Conservation (phyloP, 2,113 vertebrate genomes). For the Damaliscus lunatus region DNA sequence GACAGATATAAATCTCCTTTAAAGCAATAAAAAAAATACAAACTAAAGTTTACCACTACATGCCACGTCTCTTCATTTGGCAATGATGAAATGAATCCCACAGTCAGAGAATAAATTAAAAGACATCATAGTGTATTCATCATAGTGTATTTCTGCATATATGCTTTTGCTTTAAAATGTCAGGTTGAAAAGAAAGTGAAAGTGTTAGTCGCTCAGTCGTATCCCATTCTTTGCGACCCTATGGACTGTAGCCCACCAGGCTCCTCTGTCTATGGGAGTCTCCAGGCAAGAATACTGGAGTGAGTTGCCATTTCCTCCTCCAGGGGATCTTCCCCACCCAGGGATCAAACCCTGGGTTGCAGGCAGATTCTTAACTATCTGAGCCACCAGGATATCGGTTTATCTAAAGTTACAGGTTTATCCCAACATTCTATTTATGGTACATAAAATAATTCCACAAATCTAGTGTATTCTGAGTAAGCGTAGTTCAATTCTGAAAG, state of each 20-base stretch:
- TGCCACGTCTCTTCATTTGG: rapidly evolving
- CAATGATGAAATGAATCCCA: background rate
- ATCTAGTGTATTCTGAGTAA: background rate
- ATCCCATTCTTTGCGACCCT: background rate
- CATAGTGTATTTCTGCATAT: rapidly evolving
- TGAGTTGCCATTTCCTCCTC: background rate
- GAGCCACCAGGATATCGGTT: background rate
- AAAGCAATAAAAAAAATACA: background rate
- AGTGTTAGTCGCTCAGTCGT: background rate
- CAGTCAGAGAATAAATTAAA: background rate
- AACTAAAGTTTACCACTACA: rapidly evolving
- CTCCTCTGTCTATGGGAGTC: background rate
- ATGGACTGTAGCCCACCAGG: background rate
- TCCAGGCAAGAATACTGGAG: background rate
- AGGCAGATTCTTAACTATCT: background rate
- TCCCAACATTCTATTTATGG: rapidly evolving
- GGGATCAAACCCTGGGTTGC: background rate
- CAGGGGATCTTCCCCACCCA: background rate
- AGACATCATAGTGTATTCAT: rapidly evolving
- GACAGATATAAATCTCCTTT: background rate
- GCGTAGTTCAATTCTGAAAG: rapidly evolving
- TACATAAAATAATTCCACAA: background rate
- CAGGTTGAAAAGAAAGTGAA: background rate
- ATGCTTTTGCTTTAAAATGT: background rate
- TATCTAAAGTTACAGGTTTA: background rate